Base-by-base conservation (phyloP, 2,113 vertebrate genomes). In the Phalacrocorax brasilianus region DNA sequence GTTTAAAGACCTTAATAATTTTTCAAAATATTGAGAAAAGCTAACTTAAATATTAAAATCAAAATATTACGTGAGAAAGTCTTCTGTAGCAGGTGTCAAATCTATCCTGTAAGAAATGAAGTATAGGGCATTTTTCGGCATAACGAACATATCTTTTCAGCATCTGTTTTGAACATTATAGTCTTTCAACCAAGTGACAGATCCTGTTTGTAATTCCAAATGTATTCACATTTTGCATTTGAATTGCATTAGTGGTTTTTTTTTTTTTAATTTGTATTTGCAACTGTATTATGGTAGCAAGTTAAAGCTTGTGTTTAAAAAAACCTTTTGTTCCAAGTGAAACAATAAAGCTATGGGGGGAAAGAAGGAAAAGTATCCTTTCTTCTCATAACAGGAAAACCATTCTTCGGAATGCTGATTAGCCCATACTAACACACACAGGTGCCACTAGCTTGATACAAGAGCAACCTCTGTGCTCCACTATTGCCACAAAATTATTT, bases 181-280 rank as follows among this genome's bases (percentile, higher is more conserved):
- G 28, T 66, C 63, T 84, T 94, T 63, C 53, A 76, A 53, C 24
- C 58, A 73, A 77, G 38, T 42, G 32, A 47, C 53, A 61, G 33
- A 68, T 35, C 23, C 35, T 26, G 5, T 56, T 45, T 50, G 21
- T 12, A 49, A 6, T 42, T 83, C 28, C 45, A 83, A 77, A 80
- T 15, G 65, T 11, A 68, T 40, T 68, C 28, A 68, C 1, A 1
- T 55, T 59, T 65, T 78, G n/a, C 24, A 67, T 67, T 89, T 9
- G 7, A 85, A 67, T 56, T 0, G 0, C 27, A 83, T 10, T 44
- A 3, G 78, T 14, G 4, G 8, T 20, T 38, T 44, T 55, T 33
- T 55, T 33, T 70, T 61, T 45, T 22, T 27, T 27, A 53, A 66
- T 10, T 53, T 50, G 6, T 50, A 91, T 35, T 70, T 58, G 20